These are phyloP conservation scores for Rhinoptilus africanus DNA, from an alignment of 2,113 vertebrate genomes.

Conservation along the genomic window DNA sequence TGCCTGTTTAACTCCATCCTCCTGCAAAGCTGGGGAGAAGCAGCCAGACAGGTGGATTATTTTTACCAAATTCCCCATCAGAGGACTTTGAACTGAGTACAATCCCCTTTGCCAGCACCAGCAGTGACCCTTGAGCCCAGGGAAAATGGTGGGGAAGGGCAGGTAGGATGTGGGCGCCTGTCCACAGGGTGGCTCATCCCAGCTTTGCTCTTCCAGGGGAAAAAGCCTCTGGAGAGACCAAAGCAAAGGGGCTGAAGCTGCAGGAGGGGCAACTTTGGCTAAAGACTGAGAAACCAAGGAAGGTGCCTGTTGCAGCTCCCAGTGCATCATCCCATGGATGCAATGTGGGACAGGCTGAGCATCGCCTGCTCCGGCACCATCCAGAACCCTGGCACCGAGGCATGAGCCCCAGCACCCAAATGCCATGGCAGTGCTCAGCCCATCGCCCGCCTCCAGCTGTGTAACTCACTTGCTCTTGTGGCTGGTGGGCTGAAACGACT, in stretches of 20 bases:
- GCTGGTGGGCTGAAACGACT: background rate
- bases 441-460: accelerated
- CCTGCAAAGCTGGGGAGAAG: background rate
- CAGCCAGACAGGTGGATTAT: background rate
- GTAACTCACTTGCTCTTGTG: background rate
- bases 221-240: background rate
- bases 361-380: accelerated
- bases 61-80: background rate
- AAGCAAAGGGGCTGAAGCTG: background rate
- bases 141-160: background rate
- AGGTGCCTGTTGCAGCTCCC: background rate
- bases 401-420: background rate
- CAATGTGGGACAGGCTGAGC: background rate
- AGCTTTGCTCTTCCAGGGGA: background rate
- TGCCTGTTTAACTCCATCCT: background rate
- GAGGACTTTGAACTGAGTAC: background rate
- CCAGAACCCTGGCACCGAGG: accelerated
- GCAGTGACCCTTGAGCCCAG: background rate
- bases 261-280: background rate
- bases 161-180: background rate
- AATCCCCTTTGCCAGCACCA: accelerated
- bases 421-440: background rate
- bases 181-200: background rate
- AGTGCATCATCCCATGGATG: background rate
- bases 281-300: background rate